These are phyloP conservation scores for Pluvianellus socialis DNA, from an alignment of 2,113 vertebrate species.

Conservation along the genomic window DNA sequence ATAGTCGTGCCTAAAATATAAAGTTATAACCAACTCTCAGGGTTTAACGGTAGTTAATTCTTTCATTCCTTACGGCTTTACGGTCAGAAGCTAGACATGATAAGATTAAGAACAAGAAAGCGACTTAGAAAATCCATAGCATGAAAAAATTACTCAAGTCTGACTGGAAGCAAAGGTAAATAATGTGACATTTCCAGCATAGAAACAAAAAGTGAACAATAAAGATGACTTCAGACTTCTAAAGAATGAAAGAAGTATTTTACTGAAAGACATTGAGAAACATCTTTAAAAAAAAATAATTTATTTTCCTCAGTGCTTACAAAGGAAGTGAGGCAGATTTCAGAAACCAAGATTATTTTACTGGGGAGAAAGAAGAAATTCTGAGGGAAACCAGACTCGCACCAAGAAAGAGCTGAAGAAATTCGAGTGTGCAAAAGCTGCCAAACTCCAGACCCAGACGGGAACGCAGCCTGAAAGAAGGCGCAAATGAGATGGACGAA, in stretches of 20 bases:
- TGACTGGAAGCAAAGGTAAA: not conserved
- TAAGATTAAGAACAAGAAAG: not conserved
- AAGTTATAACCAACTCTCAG: not conserved
- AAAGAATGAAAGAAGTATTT: not conserved
- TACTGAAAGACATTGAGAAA: not conserved
- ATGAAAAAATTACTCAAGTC: not conserved
- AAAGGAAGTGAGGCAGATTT: not conserved
- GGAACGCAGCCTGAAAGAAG: not conserved
- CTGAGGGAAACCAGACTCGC: conserved; percentile 2
- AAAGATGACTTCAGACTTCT: not conserved
- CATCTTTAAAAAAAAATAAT: not conserved
- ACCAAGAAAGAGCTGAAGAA: not conserved
- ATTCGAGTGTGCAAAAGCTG: not conserved
- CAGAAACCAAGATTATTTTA: not conserved
- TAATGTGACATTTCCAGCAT: not conserved
- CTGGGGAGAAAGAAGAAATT: not conserved
- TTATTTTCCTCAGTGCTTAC: not conserved
- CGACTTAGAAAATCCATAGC: not conserved
- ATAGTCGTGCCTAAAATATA: not conserved
- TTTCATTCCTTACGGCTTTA: not conserved
- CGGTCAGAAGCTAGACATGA: not conserved
- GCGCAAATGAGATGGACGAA: conserved; percentile 2
- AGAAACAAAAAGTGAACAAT: not conserved
- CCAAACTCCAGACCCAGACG: conserved; percentile 30
- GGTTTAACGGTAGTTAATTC: not conserved